A percentile compares a stretch with the other conserved stretches of the same genome.
These are phyloP conservation scores for Corbicula japonica DNA, from an alignment of 2,888 invertebrate genomes.

Conservation along the genomic window DNA sequence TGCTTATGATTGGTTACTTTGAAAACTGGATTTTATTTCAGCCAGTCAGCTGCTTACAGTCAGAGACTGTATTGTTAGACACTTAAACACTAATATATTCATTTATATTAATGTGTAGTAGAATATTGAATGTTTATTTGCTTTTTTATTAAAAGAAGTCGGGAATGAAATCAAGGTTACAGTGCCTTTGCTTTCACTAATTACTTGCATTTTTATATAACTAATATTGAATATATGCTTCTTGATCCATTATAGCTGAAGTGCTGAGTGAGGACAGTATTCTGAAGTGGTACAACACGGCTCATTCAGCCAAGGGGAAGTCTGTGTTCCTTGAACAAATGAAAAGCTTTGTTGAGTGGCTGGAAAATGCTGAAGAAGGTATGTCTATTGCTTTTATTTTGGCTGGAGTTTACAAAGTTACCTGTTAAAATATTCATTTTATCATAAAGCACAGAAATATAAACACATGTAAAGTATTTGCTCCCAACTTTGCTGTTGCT, in stretches of 20 bases:
- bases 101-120: neutral
- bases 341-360: constrained; percentile 99
- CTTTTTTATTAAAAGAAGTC: neutral
- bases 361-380: constrained; percentile 97
- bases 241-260: constrained; percentile 89
- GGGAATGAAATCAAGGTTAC: neutral
- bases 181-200: neutral
- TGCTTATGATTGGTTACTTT: neutral
- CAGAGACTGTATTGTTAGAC: neutral
- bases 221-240: neutral
- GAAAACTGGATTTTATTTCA: neutral
- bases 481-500: too few relatives aligned
- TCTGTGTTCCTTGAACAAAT: constrained; percentile 99
- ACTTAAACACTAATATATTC: neutral
- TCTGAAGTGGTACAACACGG: constrained; percentile 98
- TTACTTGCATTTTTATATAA: neutral
- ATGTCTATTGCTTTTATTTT: constrained; percentile 19
- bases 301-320: constrained; percentile 98
- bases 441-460: too few relatives aligned
- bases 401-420: too few relatives aligned
- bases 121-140: neutral
- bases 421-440: too few relatives aligned
- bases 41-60: neutral
- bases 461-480: too few relatives aligned
- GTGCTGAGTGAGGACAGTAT: constrained; percentile 98